phyloP scores from a whole-genome alignment of 35 echinoderm and acorn worm genomes.

The Apostichopus parvimensis region DNA sequence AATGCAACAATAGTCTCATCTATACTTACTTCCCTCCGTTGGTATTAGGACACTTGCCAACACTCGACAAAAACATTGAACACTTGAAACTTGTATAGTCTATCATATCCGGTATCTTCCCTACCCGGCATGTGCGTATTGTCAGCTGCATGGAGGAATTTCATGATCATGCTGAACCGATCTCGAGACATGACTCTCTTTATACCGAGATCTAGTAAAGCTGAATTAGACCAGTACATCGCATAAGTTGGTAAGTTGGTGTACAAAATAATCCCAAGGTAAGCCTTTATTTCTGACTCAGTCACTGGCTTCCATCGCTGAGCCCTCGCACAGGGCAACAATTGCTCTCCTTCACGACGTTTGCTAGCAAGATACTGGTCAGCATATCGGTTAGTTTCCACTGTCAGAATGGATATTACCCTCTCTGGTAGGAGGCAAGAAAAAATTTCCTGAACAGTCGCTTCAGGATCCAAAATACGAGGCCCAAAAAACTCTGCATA shows the following conservation, averaged over 20 bases:
- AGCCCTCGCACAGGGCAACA: too few relatives aligned
- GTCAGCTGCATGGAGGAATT: constrained; percentile 32
- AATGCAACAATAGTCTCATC: constrained; percentile 36
- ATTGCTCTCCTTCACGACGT: too few relatives aligned
- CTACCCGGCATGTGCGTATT: constrained; percentile 10
- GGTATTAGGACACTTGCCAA: constrained; percentile 30
- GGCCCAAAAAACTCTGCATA: too few relatives aligned
- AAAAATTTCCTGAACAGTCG: too few relatives aligned
- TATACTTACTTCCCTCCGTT: constrained; percentile 16
- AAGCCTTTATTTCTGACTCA: constrained; percentile 21
- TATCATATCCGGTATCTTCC: constrained; percentile 24
- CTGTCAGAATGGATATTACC: too few relatives aligned
- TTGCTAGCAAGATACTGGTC: too few relatives aligned
- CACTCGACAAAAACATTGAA: neutral
- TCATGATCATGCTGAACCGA: constrained; percentile 26
- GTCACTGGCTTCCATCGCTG: constrained; percentile 9
- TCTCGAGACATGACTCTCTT: constrained; percentile 41
- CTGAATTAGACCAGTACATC: constrained; percentile 41
- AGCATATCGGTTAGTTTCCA: too few relatives aligned
- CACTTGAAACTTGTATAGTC: constrained; percentile 2
- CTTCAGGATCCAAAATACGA: too few relatives aligned
- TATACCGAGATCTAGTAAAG: constrained; percentile 35
- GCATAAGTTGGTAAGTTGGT: constrained; percentile 42
- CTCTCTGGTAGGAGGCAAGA: too few relatives aligned
- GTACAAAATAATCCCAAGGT: constrained; percentile 35